phyloP scores from a whole-genome alignment of 2,113 vertebrate genomes.

The Aspidoscelis tigris region DNA sequence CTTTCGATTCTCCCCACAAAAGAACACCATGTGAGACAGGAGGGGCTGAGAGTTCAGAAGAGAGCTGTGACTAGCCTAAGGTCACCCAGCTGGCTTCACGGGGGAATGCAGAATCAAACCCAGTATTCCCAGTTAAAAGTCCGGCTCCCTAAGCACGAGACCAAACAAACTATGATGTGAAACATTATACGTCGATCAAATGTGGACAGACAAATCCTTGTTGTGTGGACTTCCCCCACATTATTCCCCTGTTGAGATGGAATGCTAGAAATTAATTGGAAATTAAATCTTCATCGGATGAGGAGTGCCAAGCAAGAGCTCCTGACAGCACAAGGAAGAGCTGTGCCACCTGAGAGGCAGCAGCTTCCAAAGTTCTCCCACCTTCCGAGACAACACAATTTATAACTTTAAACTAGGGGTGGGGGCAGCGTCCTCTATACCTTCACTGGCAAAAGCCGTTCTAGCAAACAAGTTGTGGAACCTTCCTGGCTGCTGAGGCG shows the following conservation, averaged over 20 bases:
- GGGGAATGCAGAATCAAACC: no score
- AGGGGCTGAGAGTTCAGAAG: no score
- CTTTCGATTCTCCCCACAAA: no score
- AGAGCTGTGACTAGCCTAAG: no score
- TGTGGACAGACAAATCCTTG: no score
- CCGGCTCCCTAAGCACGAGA: no score
- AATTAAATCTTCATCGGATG: background rate
- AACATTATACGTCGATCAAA: no score
- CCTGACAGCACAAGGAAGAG: background rate
- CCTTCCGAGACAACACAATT: slow-evolving; percentile 9
- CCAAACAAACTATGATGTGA: no score
- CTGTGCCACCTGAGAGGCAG: background rate
- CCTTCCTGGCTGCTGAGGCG: background rate
- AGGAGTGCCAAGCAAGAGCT: background rate
- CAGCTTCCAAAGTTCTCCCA: accelerated
- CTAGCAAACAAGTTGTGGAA: background rate
- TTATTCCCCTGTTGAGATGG: background rate
- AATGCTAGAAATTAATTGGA: background rate
- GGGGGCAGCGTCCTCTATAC: accelerated
- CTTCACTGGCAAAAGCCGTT: background rate
- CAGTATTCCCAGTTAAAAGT: no score
- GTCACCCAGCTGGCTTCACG: no score
- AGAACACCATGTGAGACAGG: no score
- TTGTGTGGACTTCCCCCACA: background rate
- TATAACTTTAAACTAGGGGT: background rate